phyloP scores from a whole-genome alignment of 2,888 invertebrate genomes.

The Phyllotreta cruciferae region DNA sequence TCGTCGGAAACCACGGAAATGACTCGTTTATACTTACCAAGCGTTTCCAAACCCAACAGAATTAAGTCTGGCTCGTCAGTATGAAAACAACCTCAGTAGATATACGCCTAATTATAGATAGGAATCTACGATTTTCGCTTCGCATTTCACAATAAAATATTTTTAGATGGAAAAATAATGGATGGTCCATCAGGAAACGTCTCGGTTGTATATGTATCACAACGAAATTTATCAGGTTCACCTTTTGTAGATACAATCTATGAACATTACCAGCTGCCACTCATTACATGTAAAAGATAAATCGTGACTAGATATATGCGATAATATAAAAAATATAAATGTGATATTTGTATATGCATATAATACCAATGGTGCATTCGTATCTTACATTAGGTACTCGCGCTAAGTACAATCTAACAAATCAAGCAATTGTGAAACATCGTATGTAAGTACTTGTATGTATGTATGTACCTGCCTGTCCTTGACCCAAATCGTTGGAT shows the following conservation, averaged over 20 bases:
- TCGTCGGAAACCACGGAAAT: too few species aligned
- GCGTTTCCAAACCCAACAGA: too few species aligned
- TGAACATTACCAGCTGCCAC: constrained; percentile 4
- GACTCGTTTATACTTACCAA: too few species aligned
- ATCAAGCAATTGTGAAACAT: constrained; percentile 14
- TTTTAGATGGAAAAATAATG: too few species aligned
- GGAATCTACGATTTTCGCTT: too few species aligned
- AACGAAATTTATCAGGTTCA: not conserved
- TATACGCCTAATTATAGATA: too few species aligned
- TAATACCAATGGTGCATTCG: constrained; percentile 12
- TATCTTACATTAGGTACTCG: constrained; percentile 13
- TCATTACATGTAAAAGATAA: constrained; percentile 4
- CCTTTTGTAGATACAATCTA: constrained; percentile 7
- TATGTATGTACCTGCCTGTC: constrained; percentile 15
- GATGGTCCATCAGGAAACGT: too few species aligned
- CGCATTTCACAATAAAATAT: too few species aligned
- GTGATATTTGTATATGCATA: constrained; percentile 10
- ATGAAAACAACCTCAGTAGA: too few species aligned
- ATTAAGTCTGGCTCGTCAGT: too few species aligned
- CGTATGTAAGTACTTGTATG: too few species aligned
- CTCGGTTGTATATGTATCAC: not conserved
- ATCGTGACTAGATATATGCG: constrained; percentile 14
- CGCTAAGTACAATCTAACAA: constrained; percentile 7
- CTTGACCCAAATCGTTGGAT: constrained; percentile 16
- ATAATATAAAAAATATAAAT: constrained; percentile 10